These are phyloP conservation scores for Bursaphelenchus okinawaensis DNA, from an alignment of 2,888 invertebrate genomes.

Conservation along the genomic window DNA sequence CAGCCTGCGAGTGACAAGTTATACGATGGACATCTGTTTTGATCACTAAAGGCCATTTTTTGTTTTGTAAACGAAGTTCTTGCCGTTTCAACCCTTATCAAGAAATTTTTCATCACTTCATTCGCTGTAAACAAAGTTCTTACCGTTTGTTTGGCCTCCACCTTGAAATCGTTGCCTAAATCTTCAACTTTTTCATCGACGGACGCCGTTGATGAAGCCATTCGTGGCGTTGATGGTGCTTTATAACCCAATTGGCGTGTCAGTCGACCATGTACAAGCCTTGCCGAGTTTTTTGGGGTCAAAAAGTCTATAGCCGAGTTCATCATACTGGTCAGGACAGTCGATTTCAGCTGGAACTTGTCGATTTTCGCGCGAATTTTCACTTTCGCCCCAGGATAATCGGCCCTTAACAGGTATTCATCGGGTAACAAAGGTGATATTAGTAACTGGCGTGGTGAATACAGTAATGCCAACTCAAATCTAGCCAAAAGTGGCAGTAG, in stretches of 20 bases:
- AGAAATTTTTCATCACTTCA: no score
- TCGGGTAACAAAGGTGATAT: slow-evolving; percentile 86
- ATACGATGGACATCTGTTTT: no score
- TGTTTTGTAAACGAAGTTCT: no score
- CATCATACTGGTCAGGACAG: no score
- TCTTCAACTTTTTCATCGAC: background rate
- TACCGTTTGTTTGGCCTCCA: background rate
- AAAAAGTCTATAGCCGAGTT: background rate
- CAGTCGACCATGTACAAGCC: background rate
- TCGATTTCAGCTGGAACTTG: slow-evolving; percentile 24
- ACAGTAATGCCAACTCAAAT: slow-evolving; percentile 91
- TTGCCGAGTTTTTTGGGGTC: slow-evolving; percentile 6
- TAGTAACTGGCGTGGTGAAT: slow-evolving; percentile 82
- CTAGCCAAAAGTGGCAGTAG: slow-evolving; percentile 86
- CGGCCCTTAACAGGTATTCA: slow-evolving; percentile 66
- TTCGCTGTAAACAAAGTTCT: no score
- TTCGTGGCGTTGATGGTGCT: background rate
- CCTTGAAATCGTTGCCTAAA: background rate
- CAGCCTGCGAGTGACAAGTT: no score
- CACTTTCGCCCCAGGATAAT: slow-evolving; percentile 58
- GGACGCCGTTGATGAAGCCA: background rate
- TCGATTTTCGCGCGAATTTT: slow-evolving; percentile 37
- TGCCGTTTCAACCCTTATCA: no score
- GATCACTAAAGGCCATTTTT: no score
- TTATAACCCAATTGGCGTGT: slow-evolving; percentile 4